A percentile compares a stretch with the other conserved stretches of the same genome.
Conservation (phyloP, 2,113 vertebrate species). For the Zosterops hypoxanthus region DNA sequence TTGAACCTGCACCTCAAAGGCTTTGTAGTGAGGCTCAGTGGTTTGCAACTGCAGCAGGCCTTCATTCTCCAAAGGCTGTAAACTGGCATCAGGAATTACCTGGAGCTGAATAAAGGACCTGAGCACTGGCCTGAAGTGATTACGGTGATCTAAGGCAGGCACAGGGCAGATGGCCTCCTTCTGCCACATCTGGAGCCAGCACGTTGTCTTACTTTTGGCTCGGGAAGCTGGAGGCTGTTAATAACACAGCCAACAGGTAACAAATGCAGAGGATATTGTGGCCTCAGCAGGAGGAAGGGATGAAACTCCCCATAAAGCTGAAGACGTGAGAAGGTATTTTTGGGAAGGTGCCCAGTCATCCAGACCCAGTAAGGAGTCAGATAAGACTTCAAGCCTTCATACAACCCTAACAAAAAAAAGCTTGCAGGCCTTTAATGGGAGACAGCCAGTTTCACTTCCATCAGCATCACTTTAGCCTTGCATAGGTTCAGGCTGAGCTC, state of each 20-base stretch:
- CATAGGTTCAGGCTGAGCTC: not conserved
- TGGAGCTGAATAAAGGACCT: not conserved
- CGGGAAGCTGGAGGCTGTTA: slow-evolving; percentile 43
- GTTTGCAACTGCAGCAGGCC: not conserved
- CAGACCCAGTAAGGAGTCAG: slow-evolving; percentile 46
- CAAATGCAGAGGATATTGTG: slow-evolving; percentile 50
- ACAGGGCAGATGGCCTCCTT: not conserved
- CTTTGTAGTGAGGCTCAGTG: not conserved
- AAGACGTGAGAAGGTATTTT: slow-evolving; percentile 66
- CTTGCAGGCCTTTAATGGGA: slow-evolving; percentile 30
- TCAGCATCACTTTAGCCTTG: not conserved
- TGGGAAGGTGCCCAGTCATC: slow-evolving; percentile 60
- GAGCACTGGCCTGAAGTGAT: slow-evolving; percentile 7
- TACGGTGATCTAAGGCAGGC: slow-evolving; percentile 26
- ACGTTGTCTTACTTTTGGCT: not conserved
- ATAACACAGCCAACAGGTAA: slow-evolving; percentile 36
- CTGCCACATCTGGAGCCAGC: not conserved
- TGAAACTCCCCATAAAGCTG: slow-evolving; percentile 61
- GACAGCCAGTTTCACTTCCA: slow-evolving; percentile 35
- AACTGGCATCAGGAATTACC: slow-evolving; percentile 10
- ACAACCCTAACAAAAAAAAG: not conserved
- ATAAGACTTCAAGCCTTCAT: slow-evolving; percentile 49
- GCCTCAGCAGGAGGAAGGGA: slow-evolving; percentile 55
- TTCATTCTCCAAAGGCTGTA: not conserved
- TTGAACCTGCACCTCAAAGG: not conserved